Evolutionary conservation across 53 echinoderm and acorn worm genomes (phyloP).

Genomic region (Astropecten irregularis): DNA sequence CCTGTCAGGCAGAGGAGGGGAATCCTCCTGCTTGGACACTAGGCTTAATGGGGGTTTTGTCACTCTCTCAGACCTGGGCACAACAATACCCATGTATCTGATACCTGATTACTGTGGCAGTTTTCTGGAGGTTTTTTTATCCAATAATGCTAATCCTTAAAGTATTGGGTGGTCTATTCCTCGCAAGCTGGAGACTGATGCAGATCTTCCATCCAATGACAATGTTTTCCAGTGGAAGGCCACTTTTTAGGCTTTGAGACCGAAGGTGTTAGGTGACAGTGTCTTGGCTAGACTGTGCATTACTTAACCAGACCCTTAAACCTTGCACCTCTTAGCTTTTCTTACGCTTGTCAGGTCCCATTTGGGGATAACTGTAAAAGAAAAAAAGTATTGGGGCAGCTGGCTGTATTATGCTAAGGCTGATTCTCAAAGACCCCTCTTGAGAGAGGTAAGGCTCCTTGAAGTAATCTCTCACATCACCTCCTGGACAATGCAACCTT

Average conservation of each 20-base stretch:
- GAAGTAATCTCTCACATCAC: slow-evolving; percentile 26
- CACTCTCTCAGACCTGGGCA: not conserved
- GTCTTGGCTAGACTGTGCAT: slow-evolving; percentile 19
- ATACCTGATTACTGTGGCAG: slow-evolving; percentile 43
- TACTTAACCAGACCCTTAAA: not conserved
- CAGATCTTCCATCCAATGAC: not conserved
- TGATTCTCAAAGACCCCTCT: slow-evolving; percentile 25
- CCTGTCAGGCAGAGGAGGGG: not conserved
- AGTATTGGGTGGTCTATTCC: slow-evolving; percentile 31
- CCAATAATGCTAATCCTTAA: slow-evolving; percentile 39
- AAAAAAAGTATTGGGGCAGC: slow-evolving; percentile 22
- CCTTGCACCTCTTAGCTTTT: slow-evolving; percentile 9
- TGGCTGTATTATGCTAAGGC: slow-evolving; percentile 13
- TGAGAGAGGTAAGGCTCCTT: slow-evolving; percentile 17
- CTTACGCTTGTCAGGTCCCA: slow-evolving; percentile 36
- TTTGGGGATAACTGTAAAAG: slow-evolving; percentile 48
- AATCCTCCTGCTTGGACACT: no score
- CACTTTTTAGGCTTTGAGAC: slow-evolving; percentile 28
- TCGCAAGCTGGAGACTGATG: not conserved
- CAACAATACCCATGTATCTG: slow-evolving; percentile 31
- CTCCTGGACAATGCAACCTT: not conserved
- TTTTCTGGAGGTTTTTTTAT: not conserved
- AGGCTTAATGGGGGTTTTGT: slow-evolving; percentile 15
- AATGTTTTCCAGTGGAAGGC: slow-evolving; percentile 16
- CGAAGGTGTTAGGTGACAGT: slow-evolving; percentile 31